Conservation (phyloP, 2,888 invertebrate genomes). For the Pachycephus smyrnensis region DNA sequence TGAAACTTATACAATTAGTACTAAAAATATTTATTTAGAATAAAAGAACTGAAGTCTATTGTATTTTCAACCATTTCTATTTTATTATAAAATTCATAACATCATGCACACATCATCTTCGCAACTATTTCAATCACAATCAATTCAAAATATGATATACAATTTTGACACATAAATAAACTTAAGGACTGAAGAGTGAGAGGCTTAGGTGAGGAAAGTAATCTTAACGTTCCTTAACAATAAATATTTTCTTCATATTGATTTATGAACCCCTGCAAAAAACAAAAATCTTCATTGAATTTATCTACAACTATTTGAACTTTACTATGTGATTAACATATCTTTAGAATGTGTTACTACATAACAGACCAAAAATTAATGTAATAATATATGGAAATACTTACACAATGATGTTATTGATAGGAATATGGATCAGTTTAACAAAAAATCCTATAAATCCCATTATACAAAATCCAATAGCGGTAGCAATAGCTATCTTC, state of each 20-base stretch:
- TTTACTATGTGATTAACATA: not conserved
- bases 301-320: not conserved
- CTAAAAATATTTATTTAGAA: not conserved
- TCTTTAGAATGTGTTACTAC: not conserved
- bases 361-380: not conserved
- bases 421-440: slow-evolving; percentile 99
- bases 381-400: slow-evolving; percentile 69
- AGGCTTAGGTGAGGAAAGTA: slow-evolving; percentile 34
- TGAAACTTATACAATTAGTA: not conserved
- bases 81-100: slow-evolving; percentile 48
- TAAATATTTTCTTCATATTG: slow-evolving; percentile 36
- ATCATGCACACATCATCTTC: slow-evolving; percentile 41
- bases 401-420: slow-evolving; percentile 95
- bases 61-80: slow-evolving; percentile 7
- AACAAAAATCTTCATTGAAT: slow-evolving; percentile 8
- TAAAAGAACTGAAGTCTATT: not conserved
- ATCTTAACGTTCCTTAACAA: slow-evolving; percentile 41
- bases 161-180: slow-evolving; percentile 54
- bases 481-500: slow-evolving; percentile 99
- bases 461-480: slow-evolving; percentile 99
- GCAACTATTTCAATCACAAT: slow-evolving; percentile 41
- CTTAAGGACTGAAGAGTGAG: slow-evolving; percentile 21
- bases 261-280: slow-evolving; percentile 59
- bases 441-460: slow-evolving; percentile 99
- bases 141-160: slow-evolving; percentile 44